Evolutionary conservation across 2,113 vertebrate genomes (phyloP).

Genomic region (Taxidea taxus): DNA sequence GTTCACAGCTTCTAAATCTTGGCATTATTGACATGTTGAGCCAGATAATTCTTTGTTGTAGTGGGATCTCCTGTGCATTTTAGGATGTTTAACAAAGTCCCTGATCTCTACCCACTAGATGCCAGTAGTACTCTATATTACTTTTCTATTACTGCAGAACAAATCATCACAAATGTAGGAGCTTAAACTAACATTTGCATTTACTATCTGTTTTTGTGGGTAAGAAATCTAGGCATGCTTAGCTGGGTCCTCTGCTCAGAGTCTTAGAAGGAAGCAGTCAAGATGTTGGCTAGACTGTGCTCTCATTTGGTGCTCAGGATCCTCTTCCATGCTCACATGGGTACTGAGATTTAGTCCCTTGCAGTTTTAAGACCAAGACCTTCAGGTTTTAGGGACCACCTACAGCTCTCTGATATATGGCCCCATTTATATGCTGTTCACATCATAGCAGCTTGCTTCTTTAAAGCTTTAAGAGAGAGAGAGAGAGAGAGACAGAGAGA

Average conservation of each 20-base stretch:
- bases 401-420: background rate
- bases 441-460: background rate
- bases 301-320: background rate
- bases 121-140: background rate
- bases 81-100: background rate
- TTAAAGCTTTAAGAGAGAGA: too few species aligned
- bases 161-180: background rate
- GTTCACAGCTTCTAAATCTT: background rate
- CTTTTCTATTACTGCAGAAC: background rate
- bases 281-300: background rate
- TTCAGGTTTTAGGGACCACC: background rate
- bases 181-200: background rate
- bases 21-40: background rate
- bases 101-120: conserved; percentile 13
- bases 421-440: background rate
- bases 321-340: background rate
- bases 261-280: background rate
- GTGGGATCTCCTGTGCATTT: background rate
- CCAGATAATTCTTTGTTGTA: background rate
- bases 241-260: background rate
- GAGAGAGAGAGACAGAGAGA: too few species aligned
- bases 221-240: background rate
- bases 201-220: background rate
- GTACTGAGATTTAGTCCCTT: background rate
- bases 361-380: background rate